Conservation (phyloP, 2,888 invertebrate species). For the Eristalis pertinax region DNA sequence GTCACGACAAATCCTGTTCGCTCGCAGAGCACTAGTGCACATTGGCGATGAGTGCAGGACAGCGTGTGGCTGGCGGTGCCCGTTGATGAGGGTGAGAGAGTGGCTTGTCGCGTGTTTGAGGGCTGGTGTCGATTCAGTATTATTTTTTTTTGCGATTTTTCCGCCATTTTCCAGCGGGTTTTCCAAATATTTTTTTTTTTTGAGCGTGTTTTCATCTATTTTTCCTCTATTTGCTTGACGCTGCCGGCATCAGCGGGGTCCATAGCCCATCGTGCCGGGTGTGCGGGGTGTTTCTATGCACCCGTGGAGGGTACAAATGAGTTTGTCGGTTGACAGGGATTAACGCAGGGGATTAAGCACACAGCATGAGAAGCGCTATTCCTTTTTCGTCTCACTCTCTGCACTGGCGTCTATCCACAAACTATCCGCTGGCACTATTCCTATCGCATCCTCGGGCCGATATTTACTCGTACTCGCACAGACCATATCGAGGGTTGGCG, state of each 20-base stretch:
- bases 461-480: conserved; percentile 3
- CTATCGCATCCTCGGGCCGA: conserved; percentile 27
- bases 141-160: conserved; percentile 54
- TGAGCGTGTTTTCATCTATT: background rate
- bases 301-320: conserved; percentile 66
- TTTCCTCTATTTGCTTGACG: conserved; percentile 21
- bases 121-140: conserved; percentile 51
- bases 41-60: conserved; percentile 28
- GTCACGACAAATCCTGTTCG: conserved; percentile 69
- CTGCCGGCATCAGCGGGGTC: conserved; percentile 4
- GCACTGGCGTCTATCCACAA: conserved; percentile 4
- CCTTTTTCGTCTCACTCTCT: conserved; percentile 6
- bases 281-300: conserved; percentile 66
- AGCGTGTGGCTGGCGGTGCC: background rate
- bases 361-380: conserved; percentile 23
- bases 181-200: conserved; percentile 9
- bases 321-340: conserved; percentile 73
- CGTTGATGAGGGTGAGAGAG: conserved; percentile 4
- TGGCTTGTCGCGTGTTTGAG: conserved; percentile 62
- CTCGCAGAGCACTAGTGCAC: conserved; percentile 44
- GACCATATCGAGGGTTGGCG: background rate
- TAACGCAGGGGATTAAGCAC: conserved; percentile 69
- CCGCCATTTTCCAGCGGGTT: conserved; percentile 60
- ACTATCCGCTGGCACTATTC: conserved; percentile 38
- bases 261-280: background rate